phyloP scores from a whole-genome alignment of 2,797 vertebrate genomes.

The Sebastes minor region DNA sequence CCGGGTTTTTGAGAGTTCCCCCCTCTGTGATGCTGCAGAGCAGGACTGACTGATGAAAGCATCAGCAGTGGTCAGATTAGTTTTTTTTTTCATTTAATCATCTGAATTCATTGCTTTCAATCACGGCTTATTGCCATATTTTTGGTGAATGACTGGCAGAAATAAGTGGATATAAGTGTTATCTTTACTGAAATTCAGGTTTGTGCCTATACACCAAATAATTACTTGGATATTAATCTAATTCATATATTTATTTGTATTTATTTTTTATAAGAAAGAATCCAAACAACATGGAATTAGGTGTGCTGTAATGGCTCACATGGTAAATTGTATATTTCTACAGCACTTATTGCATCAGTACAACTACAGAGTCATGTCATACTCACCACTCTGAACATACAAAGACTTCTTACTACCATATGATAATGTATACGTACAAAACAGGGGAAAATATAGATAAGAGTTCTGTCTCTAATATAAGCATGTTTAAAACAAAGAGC shows the following conservation, averaged over 20 bases:
- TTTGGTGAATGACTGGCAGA: background rate
- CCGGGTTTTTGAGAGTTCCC: constrained; percentile 37
- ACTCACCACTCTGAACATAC: too few relatives aligned
- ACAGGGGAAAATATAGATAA: accelerated
- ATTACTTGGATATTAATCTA: background rate
- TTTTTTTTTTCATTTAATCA: background rate
- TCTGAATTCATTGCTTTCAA: background rate
- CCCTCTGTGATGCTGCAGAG: constrained; percentile 10
- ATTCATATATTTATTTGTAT: background rate
- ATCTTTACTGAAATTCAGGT: background rate
- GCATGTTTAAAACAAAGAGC: background rate
- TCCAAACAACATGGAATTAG: background rate
- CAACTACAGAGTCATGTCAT: too few relatives aligned
- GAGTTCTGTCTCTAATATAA: background rate
- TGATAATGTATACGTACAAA: too few relatives aligned
- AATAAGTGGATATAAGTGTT: background rate
- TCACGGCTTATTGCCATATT: background rate
- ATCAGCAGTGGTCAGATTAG: constrained; percentile 5
- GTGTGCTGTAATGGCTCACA: background rate
- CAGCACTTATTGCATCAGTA: background rate
- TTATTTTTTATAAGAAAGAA: background rate
- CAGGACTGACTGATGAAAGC: background rate
- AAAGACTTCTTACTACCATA: too few relatives aligned
- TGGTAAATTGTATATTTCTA: background rate
- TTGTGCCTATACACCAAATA: background rate